Conservation (phyloP, 2,113 vertebrate species). For the Todiramphus chloris region DNA sequence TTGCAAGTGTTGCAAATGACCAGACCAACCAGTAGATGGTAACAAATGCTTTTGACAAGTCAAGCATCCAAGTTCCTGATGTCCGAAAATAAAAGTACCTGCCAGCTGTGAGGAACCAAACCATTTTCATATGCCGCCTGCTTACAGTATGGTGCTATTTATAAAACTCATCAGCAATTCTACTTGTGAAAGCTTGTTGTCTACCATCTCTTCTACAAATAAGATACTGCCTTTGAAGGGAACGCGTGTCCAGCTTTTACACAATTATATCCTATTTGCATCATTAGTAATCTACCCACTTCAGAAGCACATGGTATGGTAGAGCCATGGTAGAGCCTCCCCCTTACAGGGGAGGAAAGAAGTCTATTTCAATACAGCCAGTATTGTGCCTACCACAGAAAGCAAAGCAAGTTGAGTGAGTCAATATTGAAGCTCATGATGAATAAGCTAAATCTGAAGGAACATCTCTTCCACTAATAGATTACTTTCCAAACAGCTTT, state of each 20-base stretch:
- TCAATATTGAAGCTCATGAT: background rate
- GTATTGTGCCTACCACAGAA: background rate
- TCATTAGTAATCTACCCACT: background rate
- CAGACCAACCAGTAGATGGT: background rate
- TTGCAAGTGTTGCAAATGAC: background rate
- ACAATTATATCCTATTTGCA: background rate
- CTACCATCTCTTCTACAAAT: background rate
- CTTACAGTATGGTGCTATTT: background rate
- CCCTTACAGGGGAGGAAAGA: background rate
- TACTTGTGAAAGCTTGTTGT: background rate
- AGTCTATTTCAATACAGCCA: background rate
- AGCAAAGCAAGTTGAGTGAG: background rate
- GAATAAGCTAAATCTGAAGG: background rate
- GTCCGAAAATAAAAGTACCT: background rate
- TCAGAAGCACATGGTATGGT: background rate
- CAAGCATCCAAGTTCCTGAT: fast-evolving
- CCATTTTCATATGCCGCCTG: background rate
- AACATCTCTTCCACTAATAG: background rate
- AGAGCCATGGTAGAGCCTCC: too few species aligned
- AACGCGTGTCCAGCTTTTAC: background rate
- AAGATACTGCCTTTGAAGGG: background rate
- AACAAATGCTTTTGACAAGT: background rate
- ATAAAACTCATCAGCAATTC: background rate
- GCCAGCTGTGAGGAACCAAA: background rate
- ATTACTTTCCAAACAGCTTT: background rate